Base-by-base conservation (phyloP, 2,113 vertebrate species). In the Burhinus bistriatus region DNA sequence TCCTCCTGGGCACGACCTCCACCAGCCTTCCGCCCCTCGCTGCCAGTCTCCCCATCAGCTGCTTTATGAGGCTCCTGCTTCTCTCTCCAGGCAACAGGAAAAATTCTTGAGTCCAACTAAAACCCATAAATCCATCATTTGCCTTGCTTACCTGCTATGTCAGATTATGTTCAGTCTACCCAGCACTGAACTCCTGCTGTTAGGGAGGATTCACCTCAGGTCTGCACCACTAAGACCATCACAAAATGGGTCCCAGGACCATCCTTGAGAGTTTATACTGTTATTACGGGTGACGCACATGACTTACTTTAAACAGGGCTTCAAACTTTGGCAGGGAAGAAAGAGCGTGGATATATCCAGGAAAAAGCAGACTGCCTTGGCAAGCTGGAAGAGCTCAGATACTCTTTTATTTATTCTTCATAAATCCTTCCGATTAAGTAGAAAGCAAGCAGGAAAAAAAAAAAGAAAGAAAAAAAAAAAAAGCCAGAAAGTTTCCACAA, bases 401-500 rank as follows among this genome's bases (percentile, higher is more conserved):
- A 64, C 7, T 71, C 55, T 75, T 65, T 65, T 66, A 85, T 90
- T 89, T 91, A 68, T 59, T 69, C 82, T 93, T 83, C 40, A 30
- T 54, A 93, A 95, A 93, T 61, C 62, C 87, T 65, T 80, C 27
- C 2, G 1, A 89, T 81, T 64, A 93, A 93, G 58, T 32, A 72
- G 42, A 82, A 87, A 66, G 42, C 6, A 83, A 61, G 11, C 10
- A 26, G 9, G 5, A 64, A 22, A 29, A 2, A 5, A 12, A 26
- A 22, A 16, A 40, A 14, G 25, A 2, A 6, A 29, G 5, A 2
- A 2, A 1, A 2, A 16, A 26, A 26, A 27, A 26, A 27, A 6
- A 21, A 19, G 9, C 12, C 51, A 54, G 23, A 69, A 95, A 89
- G 5, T 82, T 96, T 96, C 84, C 83, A 89, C 65, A 84, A 57